A percentile compares a stretch with the other conserved stretches of the same genome.
Conservation (phyloP, 2,888 invertebrate species). For the Bruchidius siliquastri region DNA sequence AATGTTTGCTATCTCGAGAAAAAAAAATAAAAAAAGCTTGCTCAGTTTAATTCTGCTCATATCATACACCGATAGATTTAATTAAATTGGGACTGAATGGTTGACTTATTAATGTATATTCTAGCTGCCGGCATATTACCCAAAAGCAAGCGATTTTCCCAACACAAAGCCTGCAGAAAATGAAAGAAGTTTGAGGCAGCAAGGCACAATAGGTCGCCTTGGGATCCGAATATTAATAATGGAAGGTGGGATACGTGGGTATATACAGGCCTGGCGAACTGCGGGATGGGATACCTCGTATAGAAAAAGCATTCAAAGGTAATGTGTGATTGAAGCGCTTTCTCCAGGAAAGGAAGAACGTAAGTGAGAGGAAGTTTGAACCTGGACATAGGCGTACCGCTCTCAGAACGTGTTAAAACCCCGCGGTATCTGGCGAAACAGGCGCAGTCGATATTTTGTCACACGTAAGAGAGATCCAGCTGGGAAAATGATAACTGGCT, state of each 20-base stretch:
- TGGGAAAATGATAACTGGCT: too few species aligned
- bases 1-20: too few species aligned
- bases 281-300: background rate
- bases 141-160: background rate
- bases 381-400: background rate
- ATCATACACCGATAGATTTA: background rate
- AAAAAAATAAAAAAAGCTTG: background rate
- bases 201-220: constrained; percentile 30
- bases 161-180: background rate
- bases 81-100: background rate
- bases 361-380: background rate
- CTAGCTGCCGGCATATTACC: background rate
- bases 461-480: too few species aligned
- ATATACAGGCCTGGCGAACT: background rate
- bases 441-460: too few species aligned
- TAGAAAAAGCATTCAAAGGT: background rate
- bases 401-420: too few species aligned
- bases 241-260: constrained; percentile 14
- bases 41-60: background rate
- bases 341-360: background rate
- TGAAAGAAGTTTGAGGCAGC: background rate
- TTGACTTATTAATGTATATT: background rate
- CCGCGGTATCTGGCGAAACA: too few species aligned
- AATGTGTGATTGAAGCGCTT: background rate
- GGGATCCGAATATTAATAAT: constrained; percentile 38